Conservation (phyloP, 2,888 invertebrate genomes). For the Caenorhabditis drosophilae region DNA sequence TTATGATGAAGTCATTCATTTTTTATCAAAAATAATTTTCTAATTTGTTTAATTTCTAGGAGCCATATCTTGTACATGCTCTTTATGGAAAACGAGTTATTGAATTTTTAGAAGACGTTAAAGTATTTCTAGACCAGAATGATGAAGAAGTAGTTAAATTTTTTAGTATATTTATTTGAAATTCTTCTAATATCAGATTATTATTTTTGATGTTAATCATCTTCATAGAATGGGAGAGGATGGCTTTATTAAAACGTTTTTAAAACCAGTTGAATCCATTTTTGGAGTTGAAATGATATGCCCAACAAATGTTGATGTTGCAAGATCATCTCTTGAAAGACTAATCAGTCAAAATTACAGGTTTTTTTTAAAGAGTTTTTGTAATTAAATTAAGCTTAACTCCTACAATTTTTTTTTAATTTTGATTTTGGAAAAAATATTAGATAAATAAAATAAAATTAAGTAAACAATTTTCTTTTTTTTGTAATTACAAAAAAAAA, state of each 20-base stretch:
- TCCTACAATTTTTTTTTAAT: no score
- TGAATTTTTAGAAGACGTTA: neutral
- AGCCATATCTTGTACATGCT: neutral
- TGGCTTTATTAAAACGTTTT: neutral
- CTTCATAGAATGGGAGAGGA: neutral
- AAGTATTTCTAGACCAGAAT: neutral
- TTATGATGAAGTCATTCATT: no score
- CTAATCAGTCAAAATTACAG: neutral
- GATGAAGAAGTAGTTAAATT: neutral
- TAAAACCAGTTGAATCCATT: neutral
- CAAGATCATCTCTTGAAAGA: neutral
- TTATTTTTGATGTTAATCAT: neutral
- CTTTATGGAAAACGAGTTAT: neutral
- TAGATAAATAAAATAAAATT: no score
- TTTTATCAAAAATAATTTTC: no score
- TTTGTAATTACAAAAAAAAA: no score
- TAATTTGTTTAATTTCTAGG: no score
- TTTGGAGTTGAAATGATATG: neutral
- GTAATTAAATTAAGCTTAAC: no score
- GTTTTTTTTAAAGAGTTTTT: no score
- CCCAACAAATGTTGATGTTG: neutral
- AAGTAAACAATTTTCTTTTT: no score
- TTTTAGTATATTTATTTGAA: no score
- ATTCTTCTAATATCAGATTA: no score
- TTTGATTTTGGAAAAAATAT: no score